A percentile compares a stretch with the other conserved stretches of the same genome.
These are phyloP conservation scores for Erethizon dorsatum DNA, from an alignment of 2,797 vertebrate genomes.

Conservation along the genomic window DNA sequence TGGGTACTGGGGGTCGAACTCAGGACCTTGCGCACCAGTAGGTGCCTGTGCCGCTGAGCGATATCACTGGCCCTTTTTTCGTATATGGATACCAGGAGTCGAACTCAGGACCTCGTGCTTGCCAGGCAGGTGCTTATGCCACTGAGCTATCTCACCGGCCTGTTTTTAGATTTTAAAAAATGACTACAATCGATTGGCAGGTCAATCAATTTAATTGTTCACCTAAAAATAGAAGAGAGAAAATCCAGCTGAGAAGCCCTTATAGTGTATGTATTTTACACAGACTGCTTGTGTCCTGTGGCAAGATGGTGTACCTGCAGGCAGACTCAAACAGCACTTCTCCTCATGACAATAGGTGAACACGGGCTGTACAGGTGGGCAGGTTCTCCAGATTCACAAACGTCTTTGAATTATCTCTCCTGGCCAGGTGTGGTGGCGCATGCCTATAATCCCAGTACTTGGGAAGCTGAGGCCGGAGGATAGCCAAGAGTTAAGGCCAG, in stretches of 20 bases:
- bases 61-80: too few species aligned
- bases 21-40: too few species aligned
- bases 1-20: too few species aligned
- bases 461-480: neutral
- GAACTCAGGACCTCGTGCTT: too few species aligned
- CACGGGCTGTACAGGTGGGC: neutral
- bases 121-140: too few species aligned
- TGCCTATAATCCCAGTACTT: too few species aligned
- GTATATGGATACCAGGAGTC: too few species aligned
- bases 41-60: too few species aligned
- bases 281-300: neutral
- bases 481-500: neutral
- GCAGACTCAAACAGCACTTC: neutral
- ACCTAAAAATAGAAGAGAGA: neutral
- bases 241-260: neutral
- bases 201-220: constrained; percentile 3
- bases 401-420: constrained; percentile 1
- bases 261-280: neutral
- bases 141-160: too few species aligned
- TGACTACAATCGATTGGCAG: neutral
- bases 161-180: neutral
- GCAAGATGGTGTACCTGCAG: neutral
- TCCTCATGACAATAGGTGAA: neutral
- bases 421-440: neutral
- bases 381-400: neutral